phyloP scores from a whole-genome alignment of 2,113 vertebrate species.

The Hippocampus comes region DNA sequence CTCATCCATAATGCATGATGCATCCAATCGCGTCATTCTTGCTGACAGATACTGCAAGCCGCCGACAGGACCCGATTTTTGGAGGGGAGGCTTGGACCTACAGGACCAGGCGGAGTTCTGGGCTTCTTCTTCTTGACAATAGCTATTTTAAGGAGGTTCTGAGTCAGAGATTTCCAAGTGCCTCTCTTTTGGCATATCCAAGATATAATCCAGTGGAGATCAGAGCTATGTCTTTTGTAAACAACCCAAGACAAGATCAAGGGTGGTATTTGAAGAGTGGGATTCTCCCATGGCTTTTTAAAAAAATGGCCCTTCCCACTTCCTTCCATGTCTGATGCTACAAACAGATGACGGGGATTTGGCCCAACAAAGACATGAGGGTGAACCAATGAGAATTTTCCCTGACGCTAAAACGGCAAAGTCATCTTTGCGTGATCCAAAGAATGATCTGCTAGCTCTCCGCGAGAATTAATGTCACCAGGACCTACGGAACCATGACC shows the following conservation, averaged over 20 bases:
- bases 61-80: constrained; percentile 10
- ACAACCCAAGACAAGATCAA: constrained; percentile 18
- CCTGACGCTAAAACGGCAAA: background rate
- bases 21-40: constrained; percentile 50
- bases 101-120: background rate
- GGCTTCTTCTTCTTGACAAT: constrained; percentile 16
- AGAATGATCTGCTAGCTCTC: background rate
- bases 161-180: constrained; percentile 39
- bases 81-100: constrained; percentile 1
- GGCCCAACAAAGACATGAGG: constrained; percentile 26
- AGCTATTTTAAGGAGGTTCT: constrained; percentile 23
- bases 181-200: constrained; percentile 11
- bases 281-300: constrained; percentile 20
- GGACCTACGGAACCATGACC: background rate
- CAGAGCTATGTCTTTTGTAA: constrained; percentile 13
- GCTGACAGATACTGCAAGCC: constrained; percentile 37
- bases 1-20: constrained; percentile 72
- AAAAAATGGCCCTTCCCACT: constrained; percentile 21
- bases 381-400: constrained; percentile 14
- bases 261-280: constrained; percentile 1
- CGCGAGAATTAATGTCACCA: background rate
- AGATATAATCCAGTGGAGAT: constrained; percentile 20
- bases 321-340: constrained; percentile 18
- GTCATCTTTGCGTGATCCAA: background rate
- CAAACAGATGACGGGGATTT: constrained; percentile 30